Base-by-base conservation (phyloP, 2,888 invertebrate species). In the Acrobasis consociella region DNA sequence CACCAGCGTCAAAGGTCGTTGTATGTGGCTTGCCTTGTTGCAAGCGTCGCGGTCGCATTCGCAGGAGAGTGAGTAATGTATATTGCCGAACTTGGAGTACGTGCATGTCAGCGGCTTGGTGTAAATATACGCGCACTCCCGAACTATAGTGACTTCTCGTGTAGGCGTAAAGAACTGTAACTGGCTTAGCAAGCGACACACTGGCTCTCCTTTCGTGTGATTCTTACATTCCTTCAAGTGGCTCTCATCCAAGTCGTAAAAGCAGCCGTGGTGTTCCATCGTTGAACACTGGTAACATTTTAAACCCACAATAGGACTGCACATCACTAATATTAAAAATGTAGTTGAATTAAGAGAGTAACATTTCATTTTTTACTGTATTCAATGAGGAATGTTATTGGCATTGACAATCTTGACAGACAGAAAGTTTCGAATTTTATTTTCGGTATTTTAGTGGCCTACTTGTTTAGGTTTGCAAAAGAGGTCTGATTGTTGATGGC, bases 201-300 rank as follows among this genome's bases (percentile, higher is more conserved):
- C 83, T 0, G 88, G 82, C 11, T 46, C 50, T 7, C 13, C 46
- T 5, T 59, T 67, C 2, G 63, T 75, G 52, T 63, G 69, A 15
- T 70, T 72, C 8, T 63, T 65, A 64, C 87, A 90, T 10, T 83
- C 80, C 60, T 72, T 82, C 63, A 91, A 75, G 68, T 83, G 72
- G 2, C 62, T 67, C 1, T 42, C 70, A 50, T 82, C 77, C 60
- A 91, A 68, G 49, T 85, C 82, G 65, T 83, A 76, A 63, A 76
- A 82, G 69, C 91, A 91, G 3, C 79, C 84, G 13, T 69, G 70
- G 62, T 82, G 64, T 1, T 64, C 52, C 39, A 71, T 60, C 1
- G 89, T 78, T 0, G 82, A 76, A 62, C 91, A 91, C 70, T 90
- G 91, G 72, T 86, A 91, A 70, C 91, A 91, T 76, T 86, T 84